Conservation (phyloP, 2,797 vertebrate genomes). For the Trichosurus vulpecula region DNA sequence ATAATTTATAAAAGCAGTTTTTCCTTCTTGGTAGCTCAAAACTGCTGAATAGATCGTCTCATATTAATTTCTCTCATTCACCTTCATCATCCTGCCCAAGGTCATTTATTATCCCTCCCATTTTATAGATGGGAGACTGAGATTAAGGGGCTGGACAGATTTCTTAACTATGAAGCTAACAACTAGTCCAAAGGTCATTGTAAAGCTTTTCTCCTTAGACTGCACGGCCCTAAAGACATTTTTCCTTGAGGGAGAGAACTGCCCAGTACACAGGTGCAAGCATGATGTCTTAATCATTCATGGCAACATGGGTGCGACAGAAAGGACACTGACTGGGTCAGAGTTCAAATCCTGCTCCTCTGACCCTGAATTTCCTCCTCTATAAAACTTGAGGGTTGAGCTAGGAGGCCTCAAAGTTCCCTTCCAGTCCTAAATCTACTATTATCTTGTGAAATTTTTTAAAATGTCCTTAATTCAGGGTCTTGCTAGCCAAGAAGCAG, state of each 20-base stretch:
- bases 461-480: not conserved
- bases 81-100: not conserved
- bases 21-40: slow-evolving; percentile 3
- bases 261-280: not conserved
- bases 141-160: not conserved
- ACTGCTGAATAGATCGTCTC: not conserved
- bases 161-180: not conserved
- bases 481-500: slow-evolving; percentile 7
- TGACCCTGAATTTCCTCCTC: not conserved
- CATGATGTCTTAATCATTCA: not conserved
- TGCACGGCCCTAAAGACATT: not conserved
- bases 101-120: not conserved
- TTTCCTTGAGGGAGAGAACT: slow-evolving; percentile 2
- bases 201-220: slow-evolving; percentile 3
- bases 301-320: not conserved
- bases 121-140: not conserved
- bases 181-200: not conserved
- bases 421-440: not conserved
- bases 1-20: not conserved
- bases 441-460: not conserved
- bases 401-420: not conserved
- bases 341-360: not conserved
- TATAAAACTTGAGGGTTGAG: not conserved
- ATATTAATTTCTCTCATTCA: slow-evolving; percentile 12
- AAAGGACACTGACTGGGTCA: not conserved